Percentiles rank a stretch among this genome's conserved stretches.
Conservation (phyloP, 2,888 invertebrate genomes). For the Drosophila neoperkinsi region DNA sequence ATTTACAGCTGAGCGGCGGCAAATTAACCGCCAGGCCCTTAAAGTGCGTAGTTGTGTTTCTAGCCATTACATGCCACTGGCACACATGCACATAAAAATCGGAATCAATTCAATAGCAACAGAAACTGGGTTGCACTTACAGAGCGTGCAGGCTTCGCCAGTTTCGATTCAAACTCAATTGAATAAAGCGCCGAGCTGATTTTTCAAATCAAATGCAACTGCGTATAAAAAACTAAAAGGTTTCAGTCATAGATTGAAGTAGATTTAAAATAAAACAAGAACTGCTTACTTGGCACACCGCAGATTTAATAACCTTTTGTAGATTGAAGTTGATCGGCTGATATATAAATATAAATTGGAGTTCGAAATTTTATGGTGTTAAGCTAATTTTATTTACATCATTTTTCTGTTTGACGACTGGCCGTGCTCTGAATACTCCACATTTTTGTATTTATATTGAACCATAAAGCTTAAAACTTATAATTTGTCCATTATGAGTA, state of each 20-base stretch:
- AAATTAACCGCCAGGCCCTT: conserved; percentile 65
- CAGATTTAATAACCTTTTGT: neutral
- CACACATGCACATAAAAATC: conserved; percentile 42
- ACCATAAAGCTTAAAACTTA: too few relatives aligned
- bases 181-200: neutral
- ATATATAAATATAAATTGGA: neutral
- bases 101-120: conserved; percentile 38
- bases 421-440: neutral
- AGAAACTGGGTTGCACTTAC: conserved; percentile 27
- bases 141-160: neutral
- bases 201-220: conserved; percentile 4
- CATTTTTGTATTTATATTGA: too few relatives aligned
- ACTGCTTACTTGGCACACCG: neutral
- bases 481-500: too few relatives aligned
- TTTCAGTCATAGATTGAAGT: neutral
- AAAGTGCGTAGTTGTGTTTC: conserved; percentile 72
- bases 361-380: neutral
- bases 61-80: conserved; percentile 32
- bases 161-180: conserved; percentile 1
- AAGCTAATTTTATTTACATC: neutral
- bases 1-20: conserved; percentile 75
- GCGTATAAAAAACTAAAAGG: neutral
- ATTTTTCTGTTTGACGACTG: neutral
- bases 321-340: neutral
- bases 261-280: neutral